These are phyloP conservation scores for Meloe dianella DNA, from an alignment of 2,888 invertebrate genomes.

Conservation along the genomic window DNA sequence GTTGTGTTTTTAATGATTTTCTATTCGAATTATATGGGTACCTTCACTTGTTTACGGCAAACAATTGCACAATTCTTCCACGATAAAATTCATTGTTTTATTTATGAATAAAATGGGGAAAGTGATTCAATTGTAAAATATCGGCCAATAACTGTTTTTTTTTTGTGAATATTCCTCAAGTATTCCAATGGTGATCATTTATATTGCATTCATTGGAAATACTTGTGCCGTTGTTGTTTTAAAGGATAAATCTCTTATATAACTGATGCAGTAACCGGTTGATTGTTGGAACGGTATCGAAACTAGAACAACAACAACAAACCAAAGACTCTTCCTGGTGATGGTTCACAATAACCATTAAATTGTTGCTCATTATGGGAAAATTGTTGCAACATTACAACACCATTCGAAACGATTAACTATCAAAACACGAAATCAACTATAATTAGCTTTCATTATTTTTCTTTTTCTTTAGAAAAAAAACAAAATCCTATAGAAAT, in stretches of 20 bases:
- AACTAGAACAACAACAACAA: slow-evolving; percentile 22
- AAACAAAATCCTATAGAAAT: no score
- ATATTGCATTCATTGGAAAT: background rate
- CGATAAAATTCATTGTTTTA: background rate
- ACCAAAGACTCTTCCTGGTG: slow-evolving; percentile 26
- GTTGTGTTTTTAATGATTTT: slow-evolving; percentile 17
- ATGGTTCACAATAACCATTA: slow-evolving; percentile 25
- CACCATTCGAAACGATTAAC: slow-evolving; percentile 6
- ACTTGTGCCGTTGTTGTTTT: no score
- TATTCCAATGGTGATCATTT: background rate
- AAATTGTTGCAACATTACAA: slow-evolving; percentile 24
- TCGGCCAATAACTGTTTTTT: slow-evolving; percentile 11
- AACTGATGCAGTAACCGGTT: slow-evolving; percentile 27
- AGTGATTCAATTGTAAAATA: background rate
- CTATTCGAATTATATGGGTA: slow-evolving; percentile 26
- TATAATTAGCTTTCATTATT: background rate
- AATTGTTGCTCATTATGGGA: slow-evolving; percentile 21
- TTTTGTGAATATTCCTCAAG: background rate
- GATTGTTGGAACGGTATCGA: slow-evolving; percentile 20
- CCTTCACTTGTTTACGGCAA: slow-evolving; percentile 27
- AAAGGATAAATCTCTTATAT: slow-evolving; percentile 17
- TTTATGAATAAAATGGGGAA: background rate
- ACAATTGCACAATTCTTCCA: slow-evolving; percentile 17
- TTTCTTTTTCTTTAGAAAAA: background rate
- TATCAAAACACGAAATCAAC: background rate